A percentile compares a stretch with the other conserved stretches of the same genome.
These are phyloP conservation scores for Umimayanthus kanabou DNA, from an alignment of 92 coral and sea anemone genomes.

Conservation along the genomic window DNA sequence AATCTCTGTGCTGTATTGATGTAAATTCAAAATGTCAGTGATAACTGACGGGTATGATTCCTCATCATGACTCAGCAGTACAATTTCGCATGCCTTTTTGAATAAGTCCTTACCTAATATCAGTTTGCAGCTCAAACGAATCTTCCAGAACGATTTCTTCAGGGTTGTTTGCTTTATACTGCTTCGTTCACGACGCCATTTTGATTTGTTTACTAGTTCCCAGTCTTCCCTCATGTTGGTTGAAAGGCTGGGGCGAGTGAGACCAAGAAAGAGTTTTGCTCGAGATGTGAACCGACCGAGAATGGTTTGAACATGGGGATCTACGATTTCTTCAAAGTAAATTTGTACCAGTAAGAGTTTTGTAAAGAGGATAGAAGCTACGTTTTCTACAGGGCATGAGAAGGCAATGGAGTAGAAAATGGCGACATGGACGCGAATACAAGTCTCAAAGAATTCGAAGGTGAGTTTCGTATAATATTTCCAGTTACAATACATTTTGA, in stretches of 20 bases:
- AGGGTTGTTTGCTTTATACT: not conserved
- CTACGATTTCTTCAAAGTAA: constrained; percentile 6
- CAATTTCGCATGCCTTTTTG: not conserved
- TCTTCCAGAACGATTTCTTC: not conserved
- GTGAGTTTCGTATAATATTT: constrained; percentile 8
- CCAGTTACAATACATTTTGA: not conserved
- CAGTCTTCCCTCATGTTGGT: constrained; percentile 8
- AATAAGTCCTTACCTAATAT: not conserved
- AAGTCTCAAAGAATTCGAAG: constrained; percentile 24
- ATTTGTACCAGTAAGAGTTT: not conserved
- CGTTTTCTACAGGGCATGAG: not conserved
- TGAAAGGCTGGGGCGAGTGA: constrained; percentile 22
- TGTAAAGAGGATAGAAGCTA: not conserved
- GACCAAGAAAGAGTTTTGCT: not conserved
- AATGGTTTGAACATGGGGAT: not conserved
- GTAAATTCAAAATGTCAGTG: no score
- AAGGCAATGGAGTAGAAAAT: constrained; percentile 40
- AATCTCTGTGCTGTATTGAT: no score
- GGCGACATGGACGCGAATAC: constrained; percentile 46
- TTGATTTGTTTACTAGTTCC: not conserved
- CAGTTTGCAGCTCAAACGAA: not conserved
- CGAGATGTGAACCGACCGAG: not conserved
- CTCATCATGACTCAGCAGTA: no score
- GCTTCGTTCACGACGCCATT: not conserved
- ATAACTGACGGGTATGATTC: no score